Base-by-base conservation (phyloP, 2,888 invertebrate species). In the Actias luna region DNA sequence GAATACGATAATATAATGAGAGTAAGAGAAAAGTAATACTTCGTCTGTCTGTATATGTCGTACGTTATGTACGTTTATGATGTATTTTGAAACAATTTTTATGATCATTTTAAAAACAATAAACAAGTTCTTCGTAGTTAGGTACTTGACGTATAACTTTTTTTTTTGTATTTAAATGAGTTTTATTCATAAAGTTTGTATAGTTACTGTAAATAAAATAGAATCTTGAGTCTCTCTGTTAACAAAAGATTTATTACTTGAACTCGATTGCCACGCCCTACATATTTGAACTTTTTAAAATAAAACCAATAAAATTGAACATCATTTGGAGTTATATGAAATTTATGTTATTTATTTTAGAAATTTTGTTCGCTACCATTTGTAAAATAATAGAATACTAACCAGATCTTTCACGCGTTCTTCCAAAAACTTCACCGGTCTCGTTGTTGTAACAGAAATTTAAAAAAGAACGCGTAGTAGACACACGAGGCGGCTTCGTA, bases 361-460 rank as follows among this genome's bases (percentile, higher is more conserved):
- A 16, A 31, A 10, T 14, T 31, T 58, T 62, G n/a, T 39, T 61
- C n/a, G n/a, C n/a, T n/a, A n/a, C n/a, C n/a, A n/a, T n/a, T 31
- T 12, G 4, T 42, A 31, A 58, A 57, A 25, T 31, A 62, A 42
- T 33, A 29, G 61, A 27, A 55, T 42, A 84, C 90, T 88, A 71
- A 94, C 94, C 93, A 94, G 94, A 94, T 79, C 92, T 89, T 79
- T 85, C 80, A 64, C 86, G 83, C 46, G 93, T 92, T 71, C 93
- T 84, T 67, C 93, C 93, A 64, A 93, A 78, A 69, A 93, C 72
- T 61, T 81, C 80, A 63, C 92, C 88, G 0, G 87, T 86, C 31
- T 92, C 85, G 61, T 87, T 86, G 75, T 93, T 84, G 74, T 89
- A 93, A 39, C 93, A 68, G 70, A 82, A 85, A 62, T 75, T 74